phyloP scores from a whole-genome alignment of 2,888 invertebrate species.

The Anorthoa munda region DNA sequence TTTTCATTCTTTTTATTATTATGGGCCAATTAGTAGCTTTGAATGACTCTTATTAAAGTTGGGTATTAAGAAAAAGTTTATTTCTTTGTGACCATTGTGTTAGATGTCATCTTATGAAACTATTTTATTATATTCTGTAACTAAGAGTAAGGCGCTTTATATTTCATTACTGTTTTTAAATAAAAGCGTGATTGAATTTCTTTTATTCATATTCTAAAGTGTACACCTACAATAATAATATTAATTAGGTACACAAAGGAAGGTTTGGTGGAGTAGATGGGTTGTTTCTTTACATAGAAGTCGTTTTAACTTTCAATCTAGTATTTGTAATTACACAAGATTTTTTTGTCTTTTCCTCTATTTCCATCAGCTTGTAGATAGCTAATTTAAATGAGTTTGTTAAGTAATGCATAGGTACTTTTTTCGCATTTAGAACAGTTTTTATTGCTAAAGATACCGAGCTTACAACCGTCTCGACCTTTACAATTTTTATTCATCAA shows the following conservation, averaged over 20 bases:
- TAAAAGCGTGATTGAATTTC: neutral
- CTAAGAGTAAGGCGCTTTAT: neutral
- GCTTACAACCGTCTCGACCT: too few relatives aligned
- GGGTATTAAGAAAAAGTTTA: neutral
- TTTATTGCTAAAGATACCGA: too few relatives aligned
- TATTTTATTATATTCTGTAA: slow-evolving; percentile 10
- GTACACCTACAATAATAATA: neutral
- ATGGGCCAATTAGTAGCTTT: slow-evolving; percentile 4
- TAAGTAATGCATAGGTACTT: too few relatives aligned
- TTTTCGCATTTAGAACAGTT: too few relatives aligned
- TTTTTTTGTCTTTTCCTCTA: neutral
- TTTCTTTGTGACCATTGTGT: neutral
- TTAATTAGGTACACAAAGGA: neutral
- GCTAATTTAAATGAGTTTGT: too few relatives aligned
- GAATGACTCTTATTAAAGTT: neutral
- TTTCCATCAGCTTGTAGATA: neutral
- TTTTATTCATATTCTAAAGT: neutral
- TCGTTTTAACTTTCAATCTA: neutral
- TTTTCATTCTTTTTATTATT: too few relatives aligned
- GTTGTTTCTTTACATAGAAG: neutral
- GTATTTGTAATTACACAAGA: neutral
- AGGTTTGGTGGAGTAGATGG: too few relatives aligned
- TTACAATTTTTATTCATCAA: neutral
- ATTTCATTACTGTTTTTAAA: neutral
- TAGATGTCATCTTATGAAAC: neutral